These are phyloP conservation scores for Ambastaia sidthimunki DNA, from an alignment of 2,797 vertebrate species.

Conservation along the genomic window DNA sequence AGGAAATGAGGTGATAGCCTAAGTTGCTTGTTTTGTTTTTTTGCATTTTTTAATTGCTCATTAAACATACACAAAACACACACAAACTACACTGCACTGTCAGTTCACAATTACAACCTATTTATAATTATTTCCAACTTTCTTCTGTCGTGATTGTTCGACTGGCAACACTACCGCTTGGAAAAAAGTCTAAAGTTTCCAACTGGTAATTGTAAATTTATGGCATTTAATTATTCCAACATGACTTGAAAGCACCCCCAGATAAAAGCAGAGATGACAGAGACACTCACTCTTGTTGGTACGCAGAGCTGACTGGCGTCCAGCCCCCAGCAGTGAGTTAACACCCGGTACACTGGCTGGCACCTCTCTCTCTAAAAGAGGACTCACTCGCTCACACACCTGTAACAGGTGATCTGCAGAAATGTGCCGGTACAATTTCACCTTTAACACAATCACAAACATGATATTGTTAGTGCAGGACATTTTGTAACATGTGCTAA, in stretches of 20 bases:
- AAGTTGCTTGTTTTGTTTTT: too few relatives aligned
- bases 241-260: not conserved
- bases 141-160: too few relatives aligned
- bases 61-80: not conserved
- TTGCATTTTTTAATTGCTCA: not conserved
- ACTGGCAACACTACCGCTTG: not conserved
- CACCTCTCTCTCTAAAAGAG: conserved; percentile 94
- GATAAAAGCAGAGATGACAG: not conserved
- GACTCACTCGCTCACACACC: conserved; percentile 94
- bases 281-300: conserved; percentile 91
- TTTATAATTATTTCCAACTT: too few relatives aligned
- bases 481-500: not conserved
- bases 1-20: not conserved
- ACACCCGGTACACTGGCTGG: conserved; percentile 96
- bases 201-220: not conserved
- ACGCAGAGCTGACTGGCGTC: conserved; percentile 95
- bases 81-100: not conserved
- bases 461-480: conserved; percentile 49
- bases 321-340: conserved; percentile 93
- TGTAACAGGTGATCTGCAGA: conserved; percentile 95
- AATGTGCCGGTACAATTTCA: conserved; percentile 93
- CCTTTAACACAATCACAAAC: conserved; percentile 72
- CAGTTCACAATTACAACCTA: not conserved
- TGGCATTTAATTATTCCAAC: not conserved
- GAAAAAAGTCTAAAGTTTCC: not conserved